Percentiles rank a stretch among this genome's conserved stretches.
Conservation (phyloP, 2,888 invertebrate genomes). For the Lysandra coridon region DNA sequence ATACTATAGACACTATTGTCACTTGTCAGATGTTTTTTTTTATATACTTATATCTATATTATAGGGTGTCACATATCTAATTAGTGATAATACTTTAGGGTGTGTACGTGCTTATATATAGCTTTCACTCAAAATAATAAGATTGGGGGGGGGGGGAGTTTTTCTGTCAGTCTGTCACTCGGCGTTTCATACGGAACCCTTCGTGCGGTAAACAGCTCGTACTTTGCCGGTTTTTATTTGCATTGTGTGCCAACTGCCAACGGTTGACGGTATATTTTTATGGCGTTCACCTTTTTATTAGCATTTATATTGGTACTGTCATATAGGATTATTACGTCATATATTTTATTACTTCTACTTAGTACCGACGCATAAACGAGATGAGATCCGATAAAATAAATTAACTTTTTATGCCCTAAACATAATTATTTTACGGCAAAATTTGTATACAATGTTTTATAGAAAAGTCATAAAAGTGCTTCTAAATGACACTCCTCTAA, state of each 20-base stretch:
- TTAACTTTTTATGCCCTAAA: not conserved
- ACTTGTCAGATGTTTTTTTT: too few relatives aligned
- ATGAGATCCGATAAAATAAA: not conserved
- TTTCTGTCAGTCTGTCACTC: not conserved
- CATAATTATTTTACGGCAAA: not conserved
- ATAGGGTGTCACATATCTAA: too few relatives aligned
- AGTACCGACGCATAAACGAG: conserved; percentile 7
- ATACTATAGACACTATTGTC: too few relatives aligned
- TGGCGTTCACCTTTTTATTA: conserved; percentile 15
- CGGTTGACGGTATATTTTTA: not conserved
- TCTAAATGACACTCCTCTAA: too few relatives aligned
- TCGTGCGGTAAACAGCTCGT: not conserved
- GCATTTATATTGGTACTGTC: conserved; percentile 6
- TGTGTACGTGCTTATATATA: too few relatives aligned
- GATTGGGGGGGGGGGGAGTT: too few relatives aligned
- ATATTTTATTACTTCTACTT: not conserved
- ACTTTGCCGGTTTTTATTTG: not conserved
- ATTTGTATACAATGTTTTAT: not conserved
- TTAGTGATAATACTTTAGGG: too few relatives aligned
- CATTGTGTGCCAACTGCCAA: not conserved
- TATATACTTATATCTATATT: too few relatives aligned
- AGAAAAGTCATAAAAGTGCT: too few relatives aligned
- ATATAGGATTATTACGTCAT: not conserved
- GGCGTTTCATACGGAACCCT: not conserved
- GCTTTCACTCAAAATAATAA: too few relatives aligned